Percentiles rank a stretch among this genome's conserved stretches.
Evolutionary conservation across 1,140 invertebrate genomes (phyloP).

Genomic region (Patella vulgata): DNA sequence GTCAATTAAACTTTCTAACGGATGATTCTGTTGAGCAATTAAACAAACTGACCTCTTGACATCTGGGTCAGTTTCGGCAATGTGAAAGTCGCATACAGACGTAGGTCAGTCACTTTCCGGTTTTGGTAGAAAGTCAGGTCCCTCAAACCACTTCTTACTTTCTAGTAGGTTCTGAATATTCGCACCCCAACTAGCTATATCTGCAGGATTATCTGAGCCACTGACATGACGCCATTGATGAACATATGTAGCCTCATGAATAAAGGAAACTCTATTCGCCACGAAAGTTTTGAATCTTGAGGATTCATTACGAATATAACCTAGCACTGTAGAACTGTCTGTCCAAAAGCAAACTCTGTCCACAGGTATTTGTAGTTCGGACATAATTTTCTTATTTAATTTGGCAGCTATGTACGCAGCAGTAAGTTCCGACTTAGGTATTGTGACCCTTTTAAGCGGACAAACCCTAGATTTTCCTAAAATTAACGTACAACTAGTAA

Average conservation of each 20-base stretch:
- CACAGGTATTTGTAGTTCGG: constrained; percentile 15
- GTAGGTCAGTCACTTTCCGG: too few relatives aligned
- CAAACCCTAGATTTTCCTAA: constrained; percentile 34
- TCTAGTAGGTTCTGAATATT: constrained; percentile 6
- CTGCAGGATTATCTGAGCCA: neutral
- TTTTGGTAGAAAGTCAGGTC: constrained; percentile 26
- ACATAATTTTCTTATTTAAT: constrained; percentile 13
- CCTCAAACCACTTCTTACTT: constrained; percentile 30
- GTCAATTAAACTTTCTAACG: constrained; percentile 9
- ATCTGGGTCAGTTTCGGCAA: neutral
- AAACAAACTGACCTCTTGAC: constrained; percentile 1
- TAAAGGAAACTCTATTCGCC: constrained; percentile 24
- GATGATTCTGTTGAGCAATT: neutral
- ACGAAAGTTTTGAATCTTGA: constrained; percentile 20
- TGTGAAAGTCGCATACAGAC: neutral
- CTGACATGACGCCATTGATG: constrained; percentile 30
- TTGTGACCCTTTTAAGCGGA: constrained; percentile 25
- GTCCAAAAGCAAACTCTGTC: constrained; percentile 28
- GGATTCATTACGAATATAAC: constrained; percentile 21
- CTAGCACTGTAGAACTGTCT: constrained; percentile 21
- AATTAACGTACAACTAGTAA: constrained; percentile 31
- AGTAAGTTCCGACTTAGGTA: constrained; percentile 30
- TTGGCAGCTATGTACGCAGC: constrained; percentile 29
- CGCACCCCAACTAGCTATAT: constrained; percentile 21
- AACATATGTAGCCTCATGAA: constrained; percentile 10